Conservation (phyloP, 2,888 invertebrate species). For the Endomychus coccineus region DNA sequence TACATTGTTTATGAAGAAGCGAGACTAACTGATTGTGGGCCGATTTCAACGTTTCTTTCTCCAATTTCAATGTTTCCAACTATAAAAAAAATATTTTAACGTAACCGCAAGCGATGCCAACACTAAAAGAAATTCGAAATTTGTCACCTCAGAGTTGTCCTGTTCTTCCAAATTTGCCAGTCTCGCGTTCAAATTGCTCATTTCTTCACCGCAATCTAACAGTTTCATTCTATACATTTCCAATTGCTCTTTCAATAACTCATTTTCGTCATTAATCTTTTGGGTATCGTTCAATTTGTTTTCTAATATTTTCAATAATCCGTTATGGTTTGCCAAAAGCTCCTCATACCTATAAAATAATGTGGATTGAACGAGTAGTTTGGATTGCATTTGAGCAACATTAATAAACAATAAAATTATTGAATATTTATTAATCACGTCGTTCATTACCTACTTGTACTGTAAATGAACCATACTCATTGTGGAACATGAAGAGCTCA, state of each 20-base stretch:
- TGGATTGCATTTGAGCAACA: background rate
- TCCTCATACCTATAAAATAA: conserved; percentile 7
- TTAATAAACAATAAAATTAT: background rate
- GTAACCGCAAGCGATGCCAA: too few species aligned
- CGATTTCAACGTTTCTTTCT: conserved; percentile 9
- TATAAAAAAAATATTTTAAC: too few species aligned
- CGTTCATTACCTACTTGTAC: conserved; percentile 45
- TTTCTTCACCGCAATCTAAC: conserved; percentile 6
- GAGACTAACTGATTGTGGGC: conserved; percentile 8
- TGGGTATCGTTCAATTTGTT: conserved; percentile 9
- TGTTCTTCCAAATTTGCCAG: background rate
- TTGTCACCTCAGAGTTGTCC: too few species aligned
- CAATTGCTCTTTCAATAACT: conserved; percentile 4
- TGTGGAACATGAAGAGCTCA: conserved; percentile 46
- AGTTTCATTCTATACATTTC: conserved; percentile 12
- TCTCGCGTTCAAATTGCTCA: conserved; percentile 5
- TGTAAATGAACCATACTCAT: conserved; percentile 51
- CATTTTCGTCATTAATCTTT: conserved; percentile 6
- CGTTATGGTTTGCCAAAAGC: conserved; percentile 10
- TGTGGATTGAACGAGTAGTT: background rate
- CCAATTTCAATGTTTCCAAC: conserved; percentile 9
- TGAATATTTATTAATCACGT: too few species aligned
- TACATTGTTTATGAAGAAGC: conserved; percentile 10
- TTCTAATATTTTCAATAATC: conserved; percentile 10
- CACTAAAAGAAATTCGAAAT: too few species aligned